A percentile compares a stretch with the other conserved stretches of the same genome.
Evolutionary conservation across 2,113 vertebrate species (phyloP).

Genomic region (Antechinus stuartii): DNA sequence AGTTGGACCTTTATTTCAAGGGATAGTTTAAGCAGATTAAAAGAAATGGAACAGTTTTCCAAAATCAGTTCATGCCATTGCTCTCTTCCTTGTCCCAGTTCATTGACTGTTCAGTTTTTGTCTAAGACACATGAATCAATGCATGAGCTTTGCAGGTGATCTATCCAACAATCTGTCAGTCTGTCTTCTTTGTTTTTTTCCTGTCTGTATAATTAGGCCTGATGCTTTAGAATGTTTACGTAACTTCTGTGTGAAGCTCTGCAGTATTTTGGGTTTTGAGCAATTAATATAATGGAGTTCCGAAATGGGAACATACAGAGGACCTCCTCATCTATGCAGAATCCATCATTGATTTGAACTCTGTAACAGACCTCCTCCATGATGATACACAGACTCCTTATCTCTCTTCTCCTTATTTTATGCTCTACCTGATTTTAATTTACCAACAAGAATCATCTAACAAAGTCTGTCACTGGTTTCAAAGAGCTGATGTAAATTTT

Average conservation of each 20-base stretch:
- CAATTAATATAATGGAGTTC: not conserved
- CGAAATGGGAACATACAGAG: not conserved
- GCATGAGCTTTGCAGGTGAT: not conserved
- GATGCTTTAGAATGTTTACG: not conserved
- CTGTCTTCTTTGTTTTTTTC: not conserved
- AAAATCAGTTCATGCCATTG: not conserved
- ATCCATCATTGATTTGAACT: not conserved
- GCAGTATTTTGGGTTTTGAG: not conserved
- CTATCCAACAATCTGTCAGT: not conserved
- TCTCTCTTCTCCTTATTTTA: not conserved
- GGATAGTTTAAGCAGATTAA: not conserved
- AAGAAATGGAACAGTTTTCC: not conserved
- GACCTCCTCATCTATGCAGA: not conserved
- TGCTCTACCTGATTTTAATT: not conserved
- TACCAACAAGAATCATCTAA: not conserved
- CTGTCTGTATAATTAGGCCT: not conserved
- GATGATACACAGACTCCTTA: not conserved
- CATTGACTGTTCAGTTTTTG: not conserved
- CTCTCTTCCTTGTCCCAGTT: not conserved
- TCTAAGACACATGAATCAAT: not conserved
- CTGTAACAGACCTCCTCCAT: not conserved
- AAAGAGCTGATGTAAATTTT: not conserved
- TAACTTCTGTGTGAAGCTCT: not conserved
- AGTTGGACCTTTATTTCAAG: not conserved
- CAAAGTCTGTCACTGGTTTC: not conserved